A percentile compares a stretch with the other conserved stretches of the same genome.
These are phyloP conservation scores for Cataglyphis cursor DNA, from an alignment of 2,888 invertebrate species.

Conservation along the genomic window DNA sequence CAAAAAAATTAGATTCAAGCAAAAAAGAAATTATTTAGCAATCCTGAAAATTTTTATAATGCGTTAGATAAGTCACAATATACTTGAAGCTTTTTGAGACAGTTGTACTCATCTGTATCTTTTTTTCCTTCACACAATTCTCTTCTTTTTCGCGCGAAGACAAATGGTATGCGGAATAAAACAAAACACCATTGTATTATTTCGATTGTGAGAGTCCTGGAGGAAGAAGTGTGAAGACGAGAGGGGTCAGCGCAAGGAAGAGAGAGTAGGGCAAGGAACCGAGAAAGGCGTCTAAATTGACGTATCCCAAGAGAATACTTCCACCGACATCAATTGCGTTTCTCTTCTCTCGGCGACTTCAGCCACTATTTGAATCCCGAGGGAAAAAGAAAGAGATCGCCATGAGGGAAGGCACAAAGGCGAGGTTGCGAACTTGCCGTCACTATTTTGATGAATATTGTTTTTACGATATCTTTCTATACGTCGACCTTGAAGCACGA, in stretches of 20 bases:
- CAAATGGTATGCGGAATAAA: constrained; percentile 14
- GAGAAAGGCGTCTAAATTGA: constrained; percentile 67
- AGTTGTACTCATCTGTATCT: constrained; percentile 3
- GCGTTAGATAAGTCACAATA: neutral
- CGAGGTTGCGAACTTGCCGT: constrained; percentile 32
- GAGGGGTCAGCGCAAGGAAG: neutral
- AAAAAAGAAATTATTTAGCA: neutral
- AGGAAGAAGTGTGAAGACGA: constrained; percentile 28
- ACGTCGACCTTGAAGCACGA: neutral
- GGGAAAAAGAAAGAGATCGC: neutral
- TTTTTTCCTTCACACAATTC: neutral
- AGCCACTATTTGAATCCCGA: constrained; percentile 64
- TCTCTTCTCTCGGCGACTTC: constrained; percentile 61
- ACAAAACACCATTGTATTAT: constrained; percentile 43
- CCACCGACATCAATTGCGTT: constrained; percentile 67
- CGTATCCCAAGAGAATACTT: constrained; percentile 65
- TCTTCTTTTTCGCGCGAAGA: neutral
- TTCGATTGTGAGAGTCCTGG: constrained; percentile 23
- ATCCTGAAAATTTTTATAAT: neutral
- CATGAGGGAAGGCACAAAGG: constrained; percentile 23
- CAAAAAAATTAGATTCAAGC: neutral
- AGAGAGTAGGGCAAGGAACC: neutral
- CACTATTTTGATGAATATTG: constrained; percentile 51
- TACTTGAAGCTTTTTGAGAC: neutral
- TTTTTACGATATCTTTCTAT: constrained; percentile 56